Evolutionary conservation across 2,888 invertebrate genomes (phyloP), one percentile per base, ranked within the genome.

Genomic region (Diplazon laetatorius): DNA sequence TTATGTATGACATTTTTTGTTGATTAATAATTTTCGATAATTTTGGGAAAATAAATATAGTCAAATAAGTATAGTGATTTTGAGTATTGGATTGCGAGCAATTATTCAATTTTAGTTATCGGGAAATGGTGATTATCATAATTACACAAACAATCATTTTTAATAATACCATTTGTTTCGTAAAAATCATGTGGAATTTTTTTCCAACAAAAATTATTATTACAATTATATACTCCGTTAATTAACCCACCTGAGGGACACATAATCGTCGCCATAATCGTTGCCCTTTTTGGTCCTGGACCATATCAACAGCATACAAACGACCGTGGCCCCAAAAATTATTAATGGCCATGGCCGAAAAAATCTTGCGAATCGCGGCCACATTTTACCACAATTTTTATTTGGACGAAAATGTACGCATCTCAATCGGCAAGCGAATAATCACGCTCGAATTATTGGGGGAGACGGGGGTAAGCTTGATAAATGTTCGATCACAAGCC

Each of bases 331-430:
- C 9, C 83, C 82, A 12, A 82, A 76, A 14, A 88, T 59, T 20
- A 87, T 30, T 16, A 87, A 72, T 25, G 82, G 82, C 87, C 88
- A 88, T 4, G 82, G 76, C 9, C 90, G 88, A 73, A 83, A 85
- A 37, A 87, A 74, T 82, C 82, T 89, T 78, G 85, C 86, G 55
- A 89, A 82, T 84, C 87, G 83, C 44, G 89, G 89, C 88, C 89
- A 88, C 89, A 90, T 80, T 55, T 82, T 76, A 52, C 72, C 39
- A 52, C 12, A 10, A 44, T 22, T 18, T 55, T n/a, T 1, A 30
- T 9, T 25, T 44, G 25, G 46, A 44, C 55, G 46, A 39, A 66
- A 68, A 42, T 9, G n/a, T 14, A 65, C 48, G 57, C 52, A 42
- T 20, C 30, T 46, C 65, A 6, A 60, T 62, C 52, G 35, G 50